A percentile compares a stretch with the other conserved stretches of the same genome.
Evolutionary conservation across 1,140 invertebrate species (phyloP).

Genomic region (Temnothorax nylanderi): DNA sequence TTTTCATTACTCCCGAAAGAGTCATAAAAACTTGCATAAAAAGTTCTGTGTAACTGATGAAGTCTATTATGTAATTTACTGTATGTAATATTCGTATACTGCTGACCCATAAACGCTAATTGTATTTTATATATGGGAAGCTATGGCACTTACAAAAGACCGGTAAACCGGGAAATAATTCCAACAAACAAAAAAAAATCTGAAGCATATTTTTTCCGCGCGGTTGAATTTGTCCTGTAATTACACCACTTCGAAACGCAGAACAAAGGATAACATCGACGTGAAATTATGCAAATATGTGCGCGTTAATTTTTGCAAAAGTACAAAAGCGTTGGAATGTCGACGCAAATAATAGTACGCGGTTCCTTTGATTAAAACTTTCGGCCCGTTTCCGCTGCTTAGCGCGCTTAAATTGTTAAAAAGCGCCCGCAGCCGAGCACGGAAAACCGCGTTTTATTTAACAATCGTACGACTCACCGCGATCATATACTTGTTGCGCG

Average conservation of each 20-base stretch:
- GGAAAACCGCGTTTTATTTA: constrained; percentile 42
- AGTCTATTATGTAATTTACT: constrained; percentile 35
- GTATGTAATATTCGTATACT: constrained; percentile 7
- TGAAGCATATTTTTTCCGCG: constrained; percentile 27
- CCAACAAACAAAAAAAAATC: background rate
- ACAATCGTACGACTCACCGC: constrained; percentile 30
- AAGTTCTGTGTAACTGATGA: constrained; percentile 16
- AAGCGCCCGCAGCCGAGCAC: background rate
- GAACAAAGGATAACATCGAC: constrained; percentile 46
- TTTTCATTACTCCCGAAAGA: background rate
- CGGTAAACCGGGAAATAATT: constrained; percentile 15
- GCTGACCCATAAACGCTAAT: constrained; percentile 41
- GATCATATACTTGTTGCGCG: constrained; percentile 50
- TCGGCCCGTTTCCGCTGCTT: constrained; percentile 2
- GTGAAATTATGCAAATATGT: constrained; percentile 23
- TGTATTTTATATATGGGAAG: constrained; percentile 33
- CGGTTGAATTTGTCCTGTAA: constrained; percentile 38
- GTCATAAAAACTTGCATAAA: background rate
- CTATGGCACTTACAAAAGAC: background rate
- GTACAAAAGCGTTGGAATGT: constrained; percentile 8
- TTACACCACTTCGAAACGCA: constrained; percentile 13
- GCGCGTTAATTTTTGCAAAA: constrained; percentile 19
- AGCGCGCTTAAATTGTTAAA: constrained; percentile 28
- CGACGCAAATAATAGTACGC: constrained; percentile 49
- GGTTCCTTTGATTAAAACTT: constrained; percentile 56